A percentile compares a stretch with the other conserved stretches of the same genome.
These are phyloP conservation scores for Pseudochromis fuscus DNA, from an alignment of 2,797 vertebrate genomes.

Conservation along the genomic window DNA sequence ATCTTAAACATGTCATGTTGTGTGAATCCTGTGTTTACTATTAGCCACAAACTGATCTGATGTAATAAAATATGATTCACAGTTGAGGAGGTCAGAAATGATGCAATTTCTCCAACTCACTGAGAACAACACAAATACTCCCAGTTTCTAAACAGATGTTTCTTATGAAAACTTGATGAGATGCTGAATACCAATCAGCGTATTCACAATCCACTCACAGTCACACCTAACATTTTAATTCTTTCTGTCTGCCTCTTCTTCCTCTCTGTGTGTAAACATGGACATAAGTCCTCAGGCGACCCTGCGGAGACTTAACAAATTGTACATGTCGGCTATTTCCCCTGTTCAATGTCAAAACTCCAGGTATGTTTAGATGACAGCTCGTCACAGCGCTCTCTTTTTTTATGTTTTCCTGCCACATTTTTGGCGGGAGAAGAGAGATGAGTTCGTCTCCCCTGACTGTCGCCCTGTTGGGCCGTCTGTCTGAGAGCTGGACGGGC, in stretches of 20 bases:
- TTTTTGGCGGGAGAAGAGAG: constrained; percentile 15
- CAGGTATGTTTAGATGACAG: neutral
- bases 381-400: neutral
- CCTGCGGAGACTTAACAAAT: neutral
- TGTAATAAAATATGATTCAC: neutral
- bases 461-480: neutral
- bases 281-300: constrained; percentile 2
- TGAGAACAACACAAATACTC: constrained; percentile 22
- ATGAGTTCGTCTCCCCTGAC: constrained; percentile 3
- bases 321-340: neutral
- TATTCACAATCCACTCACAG: constrained; percentile 19
- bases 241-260: constrained; percentile 21
- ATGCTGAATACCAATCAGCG: constrained; percentile 38
- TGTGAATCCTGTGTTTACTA: neutral
- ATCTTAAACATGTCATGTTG: too few species aligned
- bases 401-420: constrained; percentile 8
- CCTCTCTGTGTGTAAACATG: constrained; percentile 20
- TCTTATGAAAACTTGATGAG: constrained; percentile 44
- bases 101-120: too few species aligned
- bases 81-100: too few species aligned
- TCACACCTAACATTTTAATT: constrained; percentile 13
- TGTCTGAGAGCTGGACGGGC: constrained; percentile 30
- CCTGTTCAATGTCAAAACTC: neutral
- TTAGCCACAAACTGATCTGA: neutral
- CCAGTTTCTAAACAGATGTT: constrained; percentile 59